Conservation (phyloP, 2,797 vertebrate species). For the Sarcophilus harrisii region DNA sequence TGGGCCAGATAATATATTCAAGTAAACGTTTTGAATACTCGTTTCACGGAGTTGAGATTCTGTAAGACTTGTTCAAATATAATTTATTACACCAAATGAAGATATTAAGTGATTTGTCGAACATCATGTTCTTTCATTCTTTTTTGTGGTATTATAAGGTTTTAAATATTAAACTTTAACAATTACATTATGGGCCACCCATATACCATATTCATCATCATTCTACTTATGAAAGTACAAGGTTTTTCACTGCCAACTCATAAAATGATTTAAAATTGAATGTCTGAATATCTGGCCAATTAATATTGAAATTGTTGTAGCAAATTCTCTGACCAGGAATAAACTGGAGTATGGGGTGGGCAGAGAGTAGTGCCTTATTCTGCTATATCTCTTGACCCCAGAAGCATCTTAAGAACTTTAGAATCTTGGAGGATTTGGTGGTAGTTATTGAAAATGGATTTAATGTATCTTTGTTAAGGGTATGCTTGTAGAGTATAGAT, state of each 20-base stretch:
- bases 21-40: conserved; percentile 39
- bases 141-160: neutral
- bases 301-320: neutral
- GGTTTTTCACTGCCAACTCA: neutral
- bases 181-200: neutral
- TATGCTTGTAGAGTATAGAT: too few relatives aligned
- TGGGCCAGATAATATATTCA: conserved; percentile 30
- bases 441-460: neutral
- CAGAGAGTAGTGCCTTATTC: neutral
- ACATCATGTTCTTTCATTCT: neutral
- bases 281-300: neutral
- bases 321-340: neutral
- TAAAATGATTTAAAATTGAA: neutral
- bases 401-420: neutral
- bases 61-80: conserved; percentile 30
- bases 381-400: neutral
- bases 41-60: conserved; percentile 35
- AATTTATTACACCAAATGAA: neutral
- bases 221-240: neutral
- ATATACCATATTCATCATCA: neutral
- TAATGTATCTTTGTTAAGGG: too few relatives aligned
- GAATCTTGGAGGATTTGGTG: neutral
- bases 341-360: neutral
- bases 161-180: neutral
- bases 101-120: neutral